A percentile compares a stretch with the other conserved stretches of the same genome.
Conservation (phyloP, 2,888 invertebrate species). For the Teleiodes luculella region DNA sequence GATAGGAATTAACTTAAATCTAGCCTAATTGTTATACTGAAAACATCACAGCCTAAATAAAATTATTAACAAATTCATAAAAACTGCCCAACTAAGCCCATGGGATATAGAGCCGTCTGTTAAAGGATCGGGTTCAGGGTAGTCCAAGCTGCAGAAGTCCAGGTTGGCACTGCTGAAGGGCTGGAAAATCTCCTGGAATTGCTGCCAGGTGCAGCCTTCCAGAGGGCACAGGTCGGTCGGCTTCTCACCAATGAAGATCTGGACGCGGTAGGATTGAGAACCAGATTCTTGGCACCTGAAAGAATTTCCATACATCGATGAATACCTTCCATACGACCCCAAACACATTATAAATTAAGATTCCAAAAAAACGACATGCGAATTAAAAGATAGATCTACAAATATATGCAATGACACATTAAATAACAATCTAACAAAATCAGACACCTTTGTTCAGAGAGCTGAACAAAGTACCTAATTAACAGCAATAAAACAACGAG, state of each 20-base stretch:
- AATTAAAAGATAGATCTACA: too few species aligned
- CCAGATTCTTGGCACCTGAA: conserved; percentile 47
- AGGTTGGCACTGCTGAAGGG: conserved; percentile 37
- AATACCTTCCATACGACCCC: too few species aligned
- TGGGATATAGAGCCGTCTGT: neutral
- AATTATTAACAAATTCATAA: neutral
- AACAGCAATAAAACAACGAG: too few species aligned
- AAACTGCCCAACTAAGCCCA: neutral
- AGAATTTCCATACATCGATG: too few species aligned
- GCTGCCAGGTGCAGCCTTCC: conserved; percentile 56
- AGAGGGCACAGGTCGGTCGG: conserved; percentile 48
- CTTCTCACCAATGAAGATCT: conserved; percentile 57
- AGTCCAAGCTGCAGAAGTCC: conserved; percentile 48
- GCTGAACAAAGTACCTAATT: too few species aligned
- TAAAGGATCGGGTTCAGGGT: conserved; percentile 17
- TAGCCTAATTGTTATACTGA: neutral
- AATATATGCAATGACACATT: too few species aligned
- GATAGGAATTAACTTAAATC: too few species aligned
- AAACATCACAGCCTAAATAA: neutral
- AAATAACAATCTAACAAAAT: too few species aligned
- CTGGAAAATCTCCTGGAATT: conserved; percentile 52
- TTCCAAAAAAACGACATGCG: too few species aligned
- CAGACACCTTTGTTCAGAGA: too few species aligned
- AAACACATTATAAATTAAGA: too few species aligned
- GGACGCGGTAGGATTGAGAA: conserved; percentile 39